These are phyloP conservation scores for Trachythela sp. DNA, from an alignment of 64 coral and sea anemone species.

Conservation along the genomic window DNA sequence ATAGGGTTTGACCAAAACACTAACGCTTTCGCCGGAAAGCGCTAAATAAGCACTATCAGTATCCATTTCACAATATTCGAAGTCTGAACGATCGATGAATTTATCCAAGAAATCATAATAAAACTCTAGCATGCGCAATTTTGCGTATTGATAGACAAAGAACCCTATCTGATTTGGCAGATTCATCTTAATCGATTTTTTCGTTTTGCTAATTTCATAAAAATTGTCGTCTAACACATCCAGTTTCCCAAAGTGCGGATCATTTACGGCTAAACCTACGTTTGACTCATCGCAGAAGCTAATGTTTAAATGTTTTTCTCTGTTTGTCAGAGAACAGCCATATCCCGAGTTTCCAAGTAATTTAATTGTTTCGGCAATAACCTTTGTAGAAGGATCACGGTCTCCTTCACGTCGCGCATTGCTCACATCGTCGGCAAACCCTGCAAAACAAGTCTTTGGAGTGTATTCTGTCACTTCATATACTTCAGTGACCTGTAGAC, in stretches of 20 bases:
- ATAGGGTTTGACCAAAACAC: neutral
- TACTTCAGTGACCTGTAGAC: constrained; percentile 21
- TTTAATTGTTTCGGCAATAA: constrained; percentile 48
- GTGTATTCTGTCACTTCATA: constrained; percentile 46
- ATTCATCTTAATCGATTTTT: constrained; percentile 43
- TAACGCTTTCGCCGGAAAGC: neutral
- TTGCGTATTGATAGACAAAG: constrained; percentile 30
- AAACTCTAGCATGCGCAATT: too few species aligned
- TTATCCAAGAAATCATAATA: too few species aligned
- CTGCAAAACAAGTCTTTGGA: constrained; percentile 20
- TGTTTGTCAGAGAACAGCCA: constrained; percentile 25
- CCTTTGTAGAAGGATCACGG: neutral
- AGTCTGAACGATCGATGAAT: too few species aligned
- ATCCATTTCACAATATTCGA: too few species aligned
- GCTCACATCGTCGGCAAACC: constrained; percentile 44
- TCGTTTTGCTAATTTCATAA: constrained; percentile 20
- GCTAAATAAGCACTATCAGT: neutral
- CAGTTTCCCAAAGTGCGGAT: constrained; percentile 23
- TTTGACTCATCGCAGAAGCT: constrained; percentile 19
- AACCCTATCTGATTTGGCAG: constrained; percentile 31
- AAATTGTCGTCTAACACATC: constrained; percentile 18
- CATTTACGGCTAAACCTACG: neutral
- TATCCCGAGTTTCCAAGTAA: constrained; percentile 28
- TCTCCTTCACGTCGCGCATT: constrained; percentile 39
- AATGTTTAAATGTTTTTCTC: constrained; percentile 28